These are phyloP conservation scores for Brachirus orientalis DNA, from an alignment of 2,113 vertebrate species.

Conservation along the genomic window DNA sequence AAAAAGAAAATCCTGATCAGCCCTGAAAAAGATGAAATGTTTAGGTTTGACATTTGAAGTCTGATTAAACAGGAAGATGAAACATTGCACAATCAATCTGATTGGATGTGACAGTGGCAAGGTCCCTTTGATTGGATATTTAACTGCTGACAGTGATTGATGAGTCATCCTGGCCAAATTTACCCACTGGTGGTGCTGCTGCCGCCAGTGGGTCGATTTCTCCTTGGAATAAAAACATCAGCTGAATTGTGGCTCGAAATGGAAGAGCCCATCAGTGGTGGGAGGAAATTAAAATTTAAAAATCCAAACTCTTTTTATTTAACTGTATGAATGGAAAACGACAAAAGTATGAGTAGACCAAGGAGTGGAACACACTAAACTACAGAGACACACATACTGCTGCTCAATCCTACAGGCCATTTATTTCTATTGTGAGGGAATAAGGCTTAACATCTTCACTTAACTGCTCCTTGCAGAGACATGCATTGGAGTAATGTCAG, in stretches of 20 bases:
- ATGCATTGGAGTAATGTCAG: not conserved
- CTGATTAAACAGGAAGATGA: conserved; percentile 58
- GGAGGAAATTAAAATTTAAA: not conserved
- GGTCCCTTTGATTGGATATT: conserved; percentile 77
- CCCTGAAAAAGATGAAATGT: conserved; percentile 41
- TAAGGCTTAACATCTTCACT: conserved; percentile 43
- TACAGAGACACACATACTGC: conserved; percentile 6
- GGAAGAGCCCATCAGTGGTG: not conserved
- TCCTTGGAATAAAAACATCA: conserved; percentile 55
- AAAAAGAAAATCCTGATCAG: not conserved
- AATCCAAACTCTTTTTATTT: conserved; percentile 15
- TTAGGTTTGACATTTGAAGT: conserved; percentile 34
- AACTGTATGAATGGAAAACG: conserved; percentile 13
- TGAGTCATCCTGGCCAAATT: conserved; percentile 57
- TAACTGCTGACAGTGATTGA: conserved; percentile 75
- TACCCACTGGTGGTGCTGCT: not conserved
- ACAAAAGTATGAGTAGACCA: conserved; percentile 17
- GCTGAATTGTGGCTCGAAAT: conserved; percentile 36
- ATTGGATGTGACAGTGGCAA: conserved; percentile 68
- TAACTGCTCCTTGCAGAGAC: conserved; percentile 41
- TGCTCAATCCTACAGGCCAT: conserved; percentile 39
- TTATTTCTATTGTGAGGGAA: conserved; percentile 40
- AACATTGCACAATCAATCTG: conserved; percentile 67
- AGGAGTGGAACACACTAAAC: conserved; percentile 11
- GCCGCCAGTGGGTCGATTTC: conserved; percentile 49